phyloP scores from a whole-genome alignment of 2,797 vertebrate species.

The Helarctos malayanus region DNA sequence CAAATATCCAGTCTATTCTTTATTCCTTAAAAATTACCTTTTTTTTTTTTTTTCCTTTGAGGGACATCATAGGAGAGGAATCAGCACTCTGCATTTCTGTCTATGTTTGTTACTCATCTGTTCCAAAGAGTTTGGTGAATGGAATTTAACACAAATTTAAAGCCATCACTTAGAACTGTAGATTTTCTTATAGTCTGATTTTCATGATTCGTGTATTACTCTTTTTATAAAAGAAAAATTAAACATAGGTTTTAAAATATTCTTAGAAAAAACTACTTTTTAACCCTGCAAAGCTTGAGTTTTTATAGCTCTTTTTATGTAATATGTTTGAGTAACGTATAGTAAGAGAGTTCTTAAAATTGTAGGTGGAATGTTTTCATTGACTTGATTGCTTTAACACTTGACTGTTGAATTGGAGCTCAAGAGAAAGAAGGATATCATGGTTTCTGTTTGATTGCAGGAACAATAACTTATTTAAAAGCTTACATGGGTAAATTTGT shows the following conservation, averaged over 20 bases:
- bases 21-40: not conserved
- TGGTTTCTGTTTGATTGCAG: not conserved
- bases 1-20: not conserved
- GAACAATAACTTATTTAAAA: not conserved
- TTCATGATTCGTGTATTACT: not conserved
- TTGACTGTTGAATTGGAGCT: not conserved
- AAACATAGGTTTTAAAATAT: not conserved
- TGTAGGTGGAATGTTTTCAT: not conserved
- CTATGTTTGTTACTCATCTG: not conserved
- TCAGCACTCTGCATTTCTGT: not conserved
- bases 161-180: not conserved
- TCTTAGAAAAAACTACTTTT: not conserved
- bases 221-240: not conserved
- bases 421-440: not conserved
- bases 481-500: not conserved
- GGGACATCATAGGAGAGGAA: not conserved
- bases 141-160: not conserved
- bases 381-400: not conserved
- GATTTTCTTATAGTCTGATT: not conserved
- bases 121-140: not conserved
- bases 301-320: conserved; percentile 8
- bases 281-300: not conserved
- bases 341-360: conserved; percentile 42
- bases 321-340: not conserved
- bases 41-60: conserved; percentile 22